Percentiles rank a stretch among this genome's conserved stretches.
phyloP scores from a whole-genome alignment of 2,888 invertebrate species.

The Lamellibrachia columna region DNA sequence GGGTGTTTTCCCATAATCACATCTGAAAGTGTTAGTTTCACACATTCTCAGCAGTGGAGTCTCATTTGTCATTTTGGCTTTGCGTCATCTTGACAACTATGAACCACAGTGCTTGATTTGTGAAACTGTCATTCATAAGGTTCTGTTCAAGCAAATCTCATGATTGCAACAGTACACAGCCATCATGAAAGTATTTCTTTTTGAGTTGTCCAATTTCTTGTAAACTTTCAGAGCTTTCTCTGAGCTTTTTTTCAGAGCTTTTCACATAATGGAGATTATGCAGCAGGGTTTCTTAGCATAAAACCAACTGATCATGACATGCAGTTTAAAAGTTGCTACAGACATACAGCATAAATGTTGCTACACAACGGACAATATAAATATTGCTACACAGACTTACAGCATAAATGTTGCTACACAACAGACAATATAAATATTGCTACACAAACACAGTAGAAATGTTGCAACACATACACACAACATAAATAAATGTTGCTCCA shows the following conservation, averaged over 20 bases:
- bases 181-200: not conserved
- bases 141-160: not conserved
- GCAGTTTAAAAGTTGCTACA: not conserved
- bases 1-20: not conserved
- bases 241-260: not conserved
- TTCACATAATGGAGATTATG: not conserved
- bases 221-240: not conserved
- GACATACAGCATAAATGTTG: not conserved
- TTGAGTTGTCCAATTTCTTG: not conserved
- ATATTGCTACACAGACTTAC: not conserved
- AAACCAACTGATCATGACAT: not conserved
- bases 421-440: not conserved
- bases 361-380: not conserved
- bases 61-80: not conserved
- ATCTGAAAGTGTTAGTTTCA: not conserved
- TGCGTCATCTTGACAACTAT: not conserved
- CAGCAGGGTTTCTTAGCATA: not conserved
- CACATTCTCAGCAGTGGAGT: not conserved
- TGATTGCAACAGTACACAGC: not conserved
- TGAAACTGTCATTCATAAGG: not conserved
- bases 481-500: too few relatives aligned
- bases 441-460: too few relatives aligned
- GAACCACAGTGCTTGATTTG: not conserved
- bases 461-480: too few relatives aligned
- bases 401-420: constrained; percentile 8